phyloP scores from a whole-genome alignment of 2,888 invertebrate genomes.

The Fissipunctia ypsillon region DNA sequence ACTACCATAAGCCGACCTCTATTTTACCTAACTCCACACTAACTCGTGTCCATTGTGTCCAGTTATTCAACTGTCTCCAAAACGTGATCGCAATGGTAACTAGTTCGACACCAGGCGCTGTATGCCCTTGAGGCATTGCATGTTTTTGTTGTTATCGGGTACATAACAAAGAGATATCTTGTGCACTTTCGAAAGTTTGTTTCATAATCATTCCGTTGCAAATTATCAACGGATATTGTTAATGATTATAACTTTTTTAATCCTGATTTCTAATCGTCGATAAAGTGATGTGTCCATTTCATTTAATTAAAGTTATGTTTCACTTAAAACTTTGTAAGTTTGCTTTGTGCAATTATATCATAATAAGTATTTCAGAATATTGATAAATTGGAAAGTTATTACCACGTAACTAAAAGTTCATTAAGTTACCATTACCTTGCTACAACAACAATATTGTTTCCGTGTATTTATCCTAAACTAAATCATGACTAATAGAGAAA shows the following conservation, averaged over 20 bases:
- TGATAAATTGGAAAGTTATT: slow-evolving; percentile 18
- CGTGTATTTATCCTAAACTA: neutral
- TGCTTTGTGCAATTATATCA: neutral
- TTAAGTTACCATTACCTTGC: neutral
- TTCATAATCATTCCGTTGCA: slow-evolving; percentile 11
- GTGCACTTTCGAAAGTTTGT: slow-evolving; percentile 46
- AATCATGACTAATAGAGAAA: slow-evolving; percentile 49
- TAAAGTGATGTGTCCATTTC: neutral
- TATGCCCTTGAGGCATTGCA: slow-evolving; percentile 49
- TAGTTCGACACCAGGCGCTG: slow-evolving; percentile 14
- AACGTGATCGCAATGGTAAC: slow-evolving; percentile 50
- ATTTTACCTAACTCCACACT: neutral
- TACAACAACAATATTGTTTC: neutral
- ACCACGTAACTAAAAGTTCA: neutral
- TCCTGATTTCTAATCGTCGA: neutral
- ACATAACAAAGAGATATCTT: slow-evolving; percentile 14
- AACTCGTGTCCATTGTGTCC: slow-evolving; percentile 19
- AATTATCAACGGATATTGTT: neutral
- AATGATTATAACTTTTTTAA: neutral
- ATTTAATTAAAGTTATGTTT: neutral
- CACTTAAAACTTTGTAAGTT: neutral
- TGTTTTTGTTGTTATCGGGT: slow-evolving; percentile 32
- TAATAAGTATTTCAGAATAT: neutral
- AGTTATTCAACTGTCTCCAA: slow-evolving; percentile 14
- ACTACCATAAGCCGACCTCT: neutral